phyloP scores from a whole-genome alignment of 2,113 vertebrate species.

The Pan paniscus region DNA sequence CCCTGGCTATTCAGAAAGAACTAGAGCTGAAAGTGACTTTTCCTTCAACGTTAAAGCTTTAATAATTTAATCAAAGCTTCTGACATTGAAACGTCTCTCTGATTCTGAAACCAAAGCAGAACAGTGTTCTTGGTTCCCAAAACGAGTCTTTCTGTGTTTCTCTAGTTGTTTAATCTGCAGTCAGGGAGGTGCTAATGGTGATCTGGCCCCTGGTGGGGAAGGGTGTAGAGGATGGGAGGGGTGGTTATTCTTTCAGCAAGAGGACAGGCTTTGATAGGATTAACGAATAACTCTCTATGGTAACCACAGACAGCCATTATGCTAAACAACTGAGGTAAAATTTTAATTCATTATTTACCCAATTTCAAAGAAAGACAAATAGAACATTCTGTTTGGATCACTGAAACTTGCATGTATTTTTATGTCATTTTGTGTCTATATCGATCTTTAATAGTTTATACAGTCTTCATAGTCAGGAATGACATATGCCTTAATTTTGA shows the following conservation, averaged over 20 bases:
- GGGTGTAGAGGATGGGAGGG: neutral
- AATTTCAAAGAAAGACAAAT: constrained; percentile 35
- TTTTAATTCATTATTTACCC: constrained; percentile 60
- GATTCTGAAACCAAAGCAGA: constrained; percentile 40
- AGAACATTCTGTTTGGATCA: neutral
- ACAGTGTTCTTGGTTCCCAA: neutral
- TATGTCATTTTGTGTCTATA: neutral
- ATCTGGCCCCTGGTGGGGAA: neutral
- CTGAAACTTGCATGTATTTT: neutral
- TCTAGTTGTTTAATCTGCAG: neutral
- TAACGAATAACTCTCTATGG: constrained; percentile 12
- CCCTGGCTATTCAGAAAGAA: constrained; percentile 39
- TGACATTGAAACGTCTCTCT: neutral
- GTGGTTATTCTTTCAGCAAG: neutral
- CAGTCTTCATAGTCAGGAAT: neutral
- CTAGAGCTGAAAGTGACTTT: constrained; percentile 1
- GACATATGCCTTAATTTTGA: neutral
- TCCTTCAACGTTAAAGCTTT: constrained; percentile 29
- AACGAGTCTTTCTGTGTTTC: neutral
- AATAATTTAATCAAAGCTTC: constrained; percentile 6
- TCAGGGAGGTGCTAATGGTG: neutral
- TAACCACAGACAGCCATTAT: neutral
- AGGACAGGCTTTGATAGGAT: constrained; percentile 43
- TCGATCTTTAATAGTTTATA: neutral
- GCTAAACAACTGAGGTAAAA: constrained; percentile 11